Evolutionary conservation across 2,797 vertebrate species (phyloP).

Genomic region (Crocidura indochinensis): DNA sequence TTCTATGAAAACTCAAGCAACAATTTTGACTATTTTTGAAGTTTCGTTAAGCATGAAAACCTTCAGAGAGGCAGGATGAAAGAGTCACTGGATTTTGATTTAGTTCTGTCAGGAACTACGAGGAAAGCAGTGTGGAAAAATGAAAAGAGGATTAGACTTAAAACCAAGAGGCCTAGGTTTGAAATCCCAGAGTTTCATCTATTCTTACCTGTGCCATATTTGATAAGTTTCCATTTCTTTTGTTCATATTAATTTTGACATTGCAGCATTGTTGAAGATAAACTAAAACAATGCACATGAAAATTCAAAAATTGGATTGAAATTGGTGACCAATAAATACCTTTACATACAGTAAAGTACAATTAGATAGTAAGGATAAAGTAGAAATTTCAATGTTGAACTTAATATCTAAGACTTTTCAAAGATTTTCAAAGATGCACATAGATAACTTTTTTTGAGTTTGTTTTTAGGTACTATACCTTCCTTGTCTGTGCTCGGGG

Average conservation of each 20-base stretch:
- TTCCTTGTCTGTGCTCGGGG: too few species aligned
- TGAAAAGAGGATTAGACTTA: constrained; percentile 34
- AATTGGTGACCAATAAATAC: constrained; percentile 12
- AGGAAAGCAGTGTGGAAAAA: constrained; percentile 20
- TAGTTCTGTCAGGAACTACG: constrained; percentile 8
- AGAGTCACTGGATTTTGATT: constrained; percentile 41
- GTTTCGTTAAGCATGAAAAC: constrained; percentile 66
- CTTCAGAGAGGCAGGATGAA: constrained; percentile 64
- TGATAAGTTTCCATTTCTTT: not conserved
- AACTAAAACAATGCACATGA: not conserved
- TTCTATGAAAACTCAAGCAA: constrained; percentile 61
- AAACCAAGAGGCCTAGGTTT: constrained; percentile 30
- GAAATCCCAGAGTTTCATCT: constrained; percentile 4
- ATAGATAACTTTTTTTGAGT: not conserved
- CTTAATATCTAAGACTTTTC: not conserved
- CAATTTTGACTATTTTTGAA: constrained; percentile 63
- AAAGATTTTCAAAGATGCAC: not conserved
- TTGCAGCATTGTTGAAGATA: not conserved
- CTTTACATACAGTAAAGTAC: not conserved
- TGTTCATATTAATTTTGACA: constrained; percentile 25
- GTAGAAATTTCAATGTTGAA: not conserved
- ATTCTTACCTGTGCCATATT: not conserved
- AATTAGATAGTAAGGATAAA: not conserved
- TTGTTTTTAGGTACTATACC: too few species aligned
- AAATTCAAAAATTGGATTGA: not conserved